Evolutionary conservation across 2,113 vertebrate genomes (phyloP).

Genomic region (Triplophysa tibetana): DNA sequence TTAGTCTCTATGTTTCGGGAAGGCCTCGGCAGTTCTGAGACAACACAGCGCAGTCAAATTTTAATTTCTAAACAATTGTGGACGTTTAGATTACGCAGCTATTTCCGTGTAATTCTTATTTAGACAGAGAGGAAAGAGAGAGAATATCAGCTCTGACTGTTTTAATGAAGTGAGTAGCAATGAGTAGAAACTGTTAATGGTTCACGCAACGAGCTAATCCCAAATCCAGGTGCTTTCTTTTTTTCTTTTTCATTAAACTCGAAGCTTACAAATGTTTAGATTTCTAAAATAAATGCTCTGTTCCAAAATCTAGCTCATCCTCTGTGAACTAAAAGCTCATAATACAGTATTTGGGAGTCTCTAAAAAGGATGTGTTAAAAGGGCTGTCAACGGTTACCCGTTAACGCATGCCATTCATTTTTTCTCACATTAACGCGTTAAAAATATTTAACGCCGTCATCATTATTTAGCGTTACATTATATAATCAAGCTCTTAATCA

Average conservation of each 20-base stretch:
- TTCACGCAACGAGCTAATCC: background rate
- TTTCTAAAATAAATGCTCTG: no score
- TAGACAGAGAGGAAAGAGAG: background rate
- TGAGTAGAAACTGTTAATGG: background rate
- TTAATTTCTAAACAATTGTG: background rate
- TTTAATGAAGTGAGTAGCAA: slow-evolving; percentile 1
- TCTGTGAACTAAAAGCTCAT: no score
- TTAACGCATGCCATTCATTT: no score
- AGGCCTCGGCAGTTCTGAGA: background rate
- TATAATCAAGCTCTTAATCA: no score
- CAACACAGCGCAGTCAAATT: background rate
- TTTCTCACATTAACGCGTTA: no score
- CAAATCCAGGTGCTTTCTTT: background rate
- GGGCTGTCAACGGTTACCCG: no score
- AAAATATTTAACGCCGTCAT: no score
- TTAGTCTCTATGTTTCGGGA: background rate
- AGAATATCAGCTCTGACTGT: background rate
- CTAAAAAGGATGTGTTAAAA: no score
- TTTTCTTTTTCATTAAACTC: background rate
- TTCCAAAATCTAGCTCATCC: no score
- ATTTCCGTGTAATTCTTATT: background rate
- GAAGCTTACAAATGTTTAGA: background rate
- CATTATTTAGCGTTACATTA: no score
- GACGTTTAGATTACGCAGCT: slow-evolving; percentile 23
- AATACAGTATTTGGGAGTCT: background rate